A percentile compares a stretch with the other conserved stretches of the same genome.
phyloP scores from a whole-genome alignment of 2,797 vertebrate species.

The Nyctalus aviator region DNA sequence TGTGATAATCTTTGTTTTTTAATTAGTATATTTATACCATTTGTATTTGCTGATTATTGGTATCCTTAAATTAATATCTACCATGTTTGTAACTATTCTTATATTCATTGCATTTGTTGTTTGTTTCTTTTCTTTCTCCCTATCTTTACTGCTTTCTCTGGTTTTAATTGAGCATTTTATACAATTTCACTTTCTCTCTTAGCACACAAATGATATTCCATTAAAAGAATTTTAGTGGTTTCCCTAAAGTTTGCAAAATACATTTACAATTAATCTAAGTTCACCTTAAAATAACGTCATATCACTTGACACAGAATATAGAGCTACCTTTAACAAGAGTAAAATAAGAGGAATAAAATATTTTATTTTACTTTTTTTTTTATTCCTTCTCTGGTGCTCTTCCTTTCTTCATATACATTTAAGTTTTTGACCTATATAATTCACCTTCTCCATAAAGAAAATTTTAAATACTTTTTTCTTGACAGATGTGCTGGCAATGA shows the following conservation, averaged over 20 bases:
- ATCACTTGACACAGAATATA: not conserved
- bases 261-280: constrained; percentile 20
- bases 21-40: not conserved
- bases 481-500: not conserved
- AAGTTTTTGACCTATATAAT: not conserved
- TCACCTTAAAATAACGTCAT: not conserved
- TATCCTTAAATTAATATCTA: constrained; percentile 5
- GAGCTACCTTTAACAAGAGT: not conserved
- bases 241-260: not conserved
- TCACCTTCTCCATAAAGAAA: constrained; percentile 7
- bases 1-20: constrained; percentile 16
- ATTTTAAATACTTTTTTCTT: not conserved
- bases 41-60: not conserved
- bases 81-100: not conserved
- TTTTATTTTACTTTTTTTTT: not conserved
- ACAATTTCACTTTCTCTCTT: constrained; percentile 10
- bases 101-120: not conserved
- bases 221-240: not conserved
- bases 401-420: not conserved
- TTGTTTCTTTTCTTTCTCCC: not conserved
- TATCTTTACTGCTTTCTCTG: not conserved
- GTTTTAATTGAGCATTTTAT: not conserved
- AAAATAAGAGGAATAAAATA: not conserved
- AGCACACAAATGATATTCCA: not conserved
- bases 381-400: not conserved